A percentile compares a stretch with the other conserved stretches of the same genome.
phyloP scores from a whole-genome alignment of 2,797 vertebrate species.

The Alauda arvensis region DNA sequence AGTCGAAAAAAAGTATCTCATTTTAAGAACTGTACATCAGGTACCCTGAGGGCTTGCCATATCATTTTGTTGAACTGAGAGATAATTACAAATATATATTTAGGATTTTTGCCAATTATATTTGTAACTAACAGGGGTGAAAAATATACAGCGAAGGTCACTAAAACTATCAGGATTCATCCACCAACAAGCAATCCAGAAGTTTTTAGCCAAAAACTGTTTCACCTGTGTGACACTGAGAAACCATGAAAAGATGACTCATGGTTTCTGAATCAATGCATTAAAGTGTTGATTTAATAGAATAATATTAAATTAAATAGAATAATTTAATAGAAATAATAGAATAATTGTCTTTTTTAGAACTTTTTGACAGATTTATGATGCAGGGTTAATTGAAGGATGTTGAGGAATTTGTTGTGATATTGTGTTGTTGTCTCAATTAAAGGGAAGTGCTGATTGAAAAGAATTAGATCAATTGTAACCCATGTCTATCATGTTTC shows the following conservation, averaged over 20 bases:
- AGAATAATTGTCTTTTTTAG: background rate
- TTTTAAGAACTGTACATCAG: background rate
- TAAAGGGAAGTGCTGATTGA: background rate
- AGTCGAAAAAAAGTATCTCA: background rate
- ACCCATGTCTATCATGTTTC: background rate
- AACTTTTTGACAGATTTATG: background rate
- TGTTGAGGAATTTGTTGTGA: background rate
- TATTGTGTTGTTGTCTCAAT: background rate
- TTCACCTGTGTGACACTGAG: constrained; percentile 31
- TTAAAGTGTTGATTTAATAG: too few species aligned
- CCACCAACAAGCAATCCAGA: constrained; percentile 42
- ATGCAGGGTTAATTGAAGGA: background rate
- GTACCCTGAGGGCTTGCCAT: background rate
- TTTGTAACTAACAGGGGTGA: constrained; percentile 1
- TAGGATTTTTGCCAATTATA: background rate
- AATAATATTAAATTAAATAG: too few species aligned
- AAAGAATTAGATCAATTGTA: background rate
- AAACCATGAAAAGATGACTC: background rate
- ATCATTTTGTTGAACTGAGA: background rate
- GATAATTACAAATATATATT: background rate
- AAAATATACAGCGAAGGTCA: constrained; percentile 7
- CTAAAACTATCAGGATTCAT: constrained; percentile 12
- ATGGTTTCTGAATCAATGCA: background rate
- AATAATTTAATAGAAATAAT: too few species aligned
- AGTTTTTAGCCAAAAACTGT: constrained; percentile 51